These are phyloP conservation scores for Porites divaricata DNA, from an alignment of 92 coral and sea anemone genomes.

Conservation along the genomic window DNA sequence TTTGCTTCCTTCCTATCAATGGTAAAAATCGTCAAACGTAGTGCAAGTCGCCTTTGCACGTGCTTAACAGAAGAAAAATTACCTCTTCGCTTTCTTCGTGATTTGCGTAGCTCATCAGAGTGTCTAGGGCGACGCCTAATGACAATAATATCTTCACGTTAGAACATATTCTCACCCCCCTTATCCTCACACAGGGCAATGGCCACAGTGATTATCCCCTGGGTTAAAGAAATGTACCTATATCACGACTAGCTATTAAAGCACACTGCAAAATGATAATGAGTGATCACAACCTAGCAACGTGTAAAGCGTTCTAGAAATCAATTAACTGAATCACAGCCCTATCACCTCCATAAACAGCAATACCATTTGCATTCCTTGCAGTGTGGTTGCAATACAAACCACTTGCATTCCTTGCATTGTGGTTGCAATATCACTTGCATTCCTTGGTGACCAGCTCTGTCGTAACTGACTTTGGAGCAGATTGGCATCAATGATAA, in stretches of 20 bases:
- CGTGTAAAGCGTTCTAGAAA: neutral
- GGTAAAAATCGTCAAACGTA: no score
- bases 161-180: neutral
- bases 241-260: neutral
- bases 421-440: neutral
- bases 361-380: constrained; percentile 45
- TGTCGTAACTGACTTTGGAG: constrained; percentile 19
- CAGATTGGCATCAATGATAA: constrained; percentile 18
- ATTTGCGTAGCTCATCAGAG: constrained; percentile 84
- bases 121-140: constrained; percentile 88
- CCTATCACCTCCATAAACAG: constrained; percentile 52
- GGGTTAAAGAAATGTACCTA: neutral
- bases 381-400: neutral
- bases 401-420: constrained; percentile 25
- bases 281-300: constrained; percentile 1
- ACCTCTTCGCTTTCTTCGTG: constrained; percentile 89
- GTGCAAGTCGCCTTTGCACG: no score
- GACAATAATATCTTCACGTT: constrained; percentile 46
- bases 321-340: constrained; percentile 28
- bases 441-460: constrained; percentile 28
- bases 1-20: no score
- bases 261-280: neutral
- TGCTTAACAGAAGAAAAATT: neutral
- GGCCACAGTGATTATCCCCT: neutral
- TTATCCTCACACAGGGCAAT: neutral